A percentile compares a stretch with the other conserved stretches of the same genome.
Evolutionary conservation across 2,797 vertebrate species (phyloP).

Genomic region (Otolemur crassicaudatus): DNA sequence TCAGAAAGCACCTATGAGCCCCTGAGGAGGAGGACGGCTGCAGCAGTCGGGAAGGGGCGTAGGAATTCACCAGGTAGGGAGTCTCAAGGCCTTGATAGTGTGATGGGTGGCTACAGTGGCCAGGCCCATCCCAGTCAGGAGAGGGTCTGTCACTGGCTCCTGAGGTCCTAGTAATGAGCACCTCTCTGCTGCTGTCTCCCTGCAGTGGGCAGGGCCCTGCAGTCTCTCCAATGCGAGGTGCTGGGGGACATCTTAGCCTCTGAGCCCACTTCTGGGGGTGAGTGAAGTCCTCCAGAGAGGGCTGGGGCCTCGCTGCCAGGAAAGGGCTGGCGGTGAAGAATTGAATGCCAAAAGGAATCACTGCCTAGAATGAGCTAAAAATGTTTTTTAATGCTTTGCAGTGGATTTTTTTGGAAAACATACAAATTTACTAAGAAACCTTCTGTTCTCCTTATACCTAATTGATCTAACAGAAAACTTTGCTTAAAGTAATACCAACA

Average conservation of each 20-base stretch:
- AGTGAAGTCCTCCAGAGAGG: too few relatives aligned
- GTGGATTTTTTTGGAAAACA: background rate
- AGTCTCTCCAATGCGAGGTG: fast-evolving
- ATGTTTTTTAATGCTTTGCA: too few relatives aligned
- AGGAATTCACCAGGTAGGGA: fast-evolving
- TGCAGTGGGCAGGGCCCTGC: too few relatives aligned
- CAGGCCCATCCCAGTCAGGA: background rate
- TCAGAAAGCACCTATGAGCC: background rate
- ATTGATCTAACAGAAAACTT: background rate
- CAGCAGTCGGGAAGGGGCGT: background rate
- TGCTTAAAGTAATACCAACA: background rate
- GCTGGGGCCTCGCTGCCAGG: background rate
- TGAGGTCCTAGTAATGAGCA: fast-evolving
- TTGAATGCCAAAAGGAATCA: background rate
- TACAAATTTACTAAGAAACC: background rate
- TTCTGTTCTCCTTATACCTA: background rate
- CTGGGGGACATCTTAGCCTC: background rate
- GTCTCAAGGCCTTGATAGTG: fast-evolving
- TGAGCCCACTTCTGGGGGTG: background rate
- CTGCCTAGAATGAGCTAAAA: background rate
- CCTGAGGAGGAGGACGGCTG: fast-evolving
- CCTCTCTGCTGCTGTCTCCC: background rate
- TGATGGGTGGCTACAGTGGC: background rate
- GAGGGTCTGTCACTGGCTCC: background rate
- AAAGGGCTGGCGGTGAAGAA: too few relatives aligned